A percentile compares a stretch with the other conserved stretches of the same genome.
These are phyloP conservation scores for Seladonia tumulorum DNA, from an alignment of 2,888 invertebrate species.

Conservation along the genomic window DNA sequence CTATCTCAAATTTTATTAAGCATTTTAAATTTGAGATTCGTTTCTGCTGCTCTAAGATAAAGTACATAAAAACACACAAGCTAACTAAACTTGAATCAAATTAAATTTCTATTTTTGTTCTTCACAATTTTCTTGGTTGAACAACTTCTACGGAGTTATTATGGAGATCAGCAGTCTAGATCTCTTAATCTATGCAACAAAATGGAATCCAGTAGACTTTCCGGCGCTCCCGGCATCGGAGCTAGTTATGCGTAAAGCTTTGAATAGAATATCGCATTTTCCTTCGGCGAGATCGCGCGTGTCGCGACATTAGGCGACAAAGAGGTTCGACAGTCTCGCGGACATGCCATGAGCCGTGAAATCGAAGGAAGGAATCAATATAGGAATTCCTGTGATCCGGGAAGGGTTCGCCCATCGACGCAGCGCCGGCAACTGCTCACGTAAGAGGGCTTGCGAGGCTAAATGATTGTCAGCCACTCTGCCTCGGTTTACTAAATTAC, in stretches of 20 bases:
- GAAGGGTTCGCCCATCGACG: conserved; percentile 28
- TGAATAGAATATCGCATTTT: not conserved
- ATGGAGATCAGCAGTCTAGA: no score
- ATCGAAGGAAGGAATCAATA: conserved; percentile 44
- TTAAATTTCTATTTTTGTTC: no score
- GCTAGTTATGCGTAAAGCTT: not conserved
- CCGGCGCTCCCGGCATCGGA: not conserved
- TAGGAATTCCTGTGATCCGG: conserved; percentile 44
- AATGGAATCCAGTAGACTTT: not conserved
- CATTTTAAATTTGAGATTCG: no score
- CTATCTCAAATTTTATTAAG: not conserved
- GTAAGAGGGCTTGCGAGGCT: conserved; percentile 27
- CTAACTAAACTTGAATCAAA: no score
- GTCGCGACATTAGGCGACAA: not conserved
- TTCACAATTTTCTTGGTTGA: not conserved
- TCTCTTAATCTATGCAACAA: not conserved
- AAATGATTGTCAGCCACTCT: conserved; percentile 18
- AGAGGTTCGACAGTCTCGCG: conserved; percentile 3
- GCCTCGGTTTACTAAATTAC: conserved; percentile 50
- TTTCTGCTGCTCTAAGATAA: no score
- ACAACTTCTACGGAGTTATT: no score
- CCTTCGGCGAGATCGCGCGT: not conserved
- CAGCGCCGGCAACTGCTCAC: conserved; percentile 1
- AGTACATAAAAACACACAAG: no score
- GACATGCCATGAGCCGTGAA: not conserved